Base-by-base conservation (phyloP, 2,888 invertebrate species). In the Pandemis heparana region DNA sequence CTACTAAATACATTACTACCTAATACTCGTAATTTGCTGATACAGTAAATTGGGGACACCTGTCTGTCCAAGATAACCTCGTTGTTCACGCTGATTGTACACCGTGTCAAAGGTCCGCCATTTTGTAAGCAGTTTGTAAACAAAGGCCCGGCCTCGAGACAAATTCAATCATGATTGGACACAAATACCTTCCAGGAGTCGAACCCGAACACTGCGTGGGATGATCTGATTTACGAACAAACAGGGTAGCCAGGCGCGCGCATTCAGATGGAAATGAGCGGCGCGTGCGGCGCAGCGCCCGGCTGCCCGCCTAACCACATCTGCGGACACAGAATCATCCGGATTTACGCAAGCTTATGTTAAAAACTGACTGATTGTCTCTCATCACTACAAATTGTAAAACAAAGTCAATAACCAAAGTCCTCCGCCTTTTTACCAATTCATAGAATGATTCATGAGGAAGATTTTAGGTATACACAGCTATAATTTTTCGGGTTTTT, bases 261-360 rank as follows among this genome's bases (percentile, higher is more conserved):
- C 59, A 59, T 32, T 59, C 59, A 32, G 32, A 59, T 32, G 59
- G 59, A 59, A 59, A 59, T 23, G 14, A 32, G 59, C 53, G 53
- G n/a, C 16, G 18, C 16, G 53, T 53, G 53, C 53, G 16, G 16
- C 16, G 53, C 23, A 32, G 23, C 23, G 23, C 1, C 23, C 23
- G 23, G 1, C 23, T 32, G 23, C 23, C 23, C 23, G 23, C 23
- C 23, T 32, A 32, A 32, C 23, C 23, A 32, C 23, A 4, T 32
- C 23, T 32, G 23, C 23, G 23, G 23, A 2, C 2, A 32, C 23
- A 32, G 23, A 32, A 32, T 2, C 23, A 32, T 32, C 23, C 23
- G 23, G 23, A 32, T 32, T 32, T 32, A 32, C 23, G 23, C 23
- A 32, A 4, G 23, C 23, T 32, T 32, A 4, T 32, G 23, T 1